Conservation (phyloP, 2,888 invertebrate genomes). For the Colostygia pectinataria region DNA sequence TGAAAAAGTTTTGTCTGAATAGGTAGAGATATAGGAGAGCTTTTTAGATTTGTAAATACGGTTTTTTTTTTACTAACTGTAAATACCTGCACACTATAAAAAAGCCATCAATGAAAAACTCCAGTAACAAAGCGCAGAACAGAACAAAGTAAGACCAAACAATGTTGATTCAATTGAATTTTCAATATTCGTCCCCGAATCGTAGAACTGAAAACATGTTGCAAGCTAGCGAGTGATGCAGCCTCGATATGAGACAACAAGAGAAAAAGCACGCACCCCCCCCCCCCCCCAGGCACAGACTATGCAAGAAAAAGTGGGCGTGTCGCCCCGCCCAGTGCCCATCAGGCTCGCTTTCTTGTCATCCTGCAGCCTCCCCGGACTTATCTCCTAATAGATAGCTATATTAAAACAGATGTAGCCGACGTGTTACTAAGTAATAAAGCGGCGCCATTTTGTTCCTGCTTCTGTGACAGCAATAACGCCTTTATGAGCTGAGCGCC, state of each 20-base stretch:
- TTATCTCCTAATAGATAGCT: slow-evolving; percentile 78
- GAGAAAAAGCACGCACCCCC: slow-evolving; percentile 51
- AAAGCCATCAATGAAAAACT: too few species aligned
- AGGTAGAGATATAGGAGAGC: too few species aligned
- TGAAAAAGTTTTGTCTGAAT: too few species aligned
- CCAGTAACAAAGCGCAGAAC: too few species aligned
- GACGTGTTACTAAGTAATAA: slow-evolving; percentile 82
- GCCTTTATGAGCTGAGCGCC: slow-evolving; percentile 72
- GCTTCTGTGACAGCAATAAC: slow-evolving; percentile 75
- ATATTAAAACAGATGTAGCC: slow-evolving; percentile 78
- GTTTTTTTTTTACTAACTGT: too few species aligned
- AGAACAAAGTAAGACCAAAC: too few species aligned
- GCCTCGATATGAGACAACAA: slow-evolving; percentile 34
- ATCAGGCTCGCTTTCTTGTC: slow-evolving; percentile 59
- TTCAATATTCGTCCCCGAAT: neutral
- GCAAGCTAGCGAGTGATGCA: slow-evolving; percentile 2
- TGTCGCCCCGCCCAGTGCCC: slow-evolving; percentile 76
- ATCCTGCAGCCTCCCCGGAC: slow-evolving; percentile 59
- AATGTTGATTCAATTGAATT: neutral
- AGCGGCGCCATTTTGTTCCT: slow-evolving; percentile 80
- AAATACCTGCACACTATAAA: too few species aligned
- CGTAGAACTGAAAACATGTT: neutral
- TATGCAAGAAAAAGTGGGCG: slow-evolving; percentile 74
- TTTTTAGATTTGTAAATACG: too few species aligned
- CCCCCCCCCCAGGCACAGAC: slow-evolving; percentile 44